Percentiles rank a stretch among this genome's conserved stretches.
Conservation (phyloP, 2,888 invertebrate genomes). For the Eupithecia abbreviata region DNA sequence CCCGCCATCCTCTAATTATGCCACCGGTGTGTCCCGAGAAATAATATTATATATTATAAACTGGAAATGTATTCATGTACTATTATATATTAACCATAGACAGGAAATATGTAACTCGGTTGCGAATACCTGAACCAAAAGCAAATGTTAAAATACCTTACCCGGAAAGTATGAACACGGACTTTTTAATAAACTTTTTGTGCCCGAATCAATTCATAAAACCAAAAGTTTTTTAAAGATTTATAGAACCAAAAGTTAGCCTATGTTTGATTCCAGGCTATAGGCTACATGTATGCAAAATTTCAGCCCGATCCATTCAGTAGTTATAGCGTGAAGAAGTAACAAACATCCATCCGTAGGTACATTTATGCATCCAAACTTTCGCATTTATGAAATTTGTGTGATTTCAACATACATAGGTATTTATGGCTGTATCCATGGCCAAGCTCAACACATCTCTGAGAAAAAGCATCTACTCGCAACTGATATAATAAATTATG, state of each 20-base stretch:
- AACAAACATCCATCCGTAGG: too few relatives aligned
- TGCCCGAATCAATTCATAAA: background rate
- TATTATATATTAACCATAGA: slow-evolving; percentile 18
- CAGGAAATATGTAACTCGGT: slow-evolving; percentile 14
- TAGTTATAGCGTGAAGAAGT: too few relatives aligned
- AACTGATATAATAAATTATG: slow-evolving; percentile 33
- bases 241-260: too few relatives aligned
- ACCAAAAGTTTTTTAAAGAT: too few relatives aligned
- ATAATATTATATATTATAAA: slow-evolving; percentile 76
- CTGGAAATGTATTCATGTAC: slow-evolving; percentile 57
- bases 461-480: slow-evolving; percentile 18
- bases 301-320: too few relatives aligned
- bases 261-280: too few relatives aligned
- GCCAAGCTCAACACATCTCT: background rate
- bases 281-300: too few relatives aligned
- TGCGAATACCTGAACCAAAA: slow-evolving; percentile 12
- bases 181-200: background rate
- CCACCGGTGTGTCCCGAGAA: slow-evolving; percentile 66
- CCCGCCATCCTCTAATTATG: slow-evolving; percentile 76
- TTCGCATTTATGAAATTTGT: too few relatives aligned
- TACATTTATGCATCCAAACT: too few relatives aligned
- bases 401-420: background rate
- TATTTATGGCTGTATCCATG: background rate
- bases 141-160: background rate
- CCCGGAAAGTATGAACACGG: background rate